Conservation (phyloP, 2,888 invertebrate genomes). For the Acanthoscelides obtectus region DNA sequence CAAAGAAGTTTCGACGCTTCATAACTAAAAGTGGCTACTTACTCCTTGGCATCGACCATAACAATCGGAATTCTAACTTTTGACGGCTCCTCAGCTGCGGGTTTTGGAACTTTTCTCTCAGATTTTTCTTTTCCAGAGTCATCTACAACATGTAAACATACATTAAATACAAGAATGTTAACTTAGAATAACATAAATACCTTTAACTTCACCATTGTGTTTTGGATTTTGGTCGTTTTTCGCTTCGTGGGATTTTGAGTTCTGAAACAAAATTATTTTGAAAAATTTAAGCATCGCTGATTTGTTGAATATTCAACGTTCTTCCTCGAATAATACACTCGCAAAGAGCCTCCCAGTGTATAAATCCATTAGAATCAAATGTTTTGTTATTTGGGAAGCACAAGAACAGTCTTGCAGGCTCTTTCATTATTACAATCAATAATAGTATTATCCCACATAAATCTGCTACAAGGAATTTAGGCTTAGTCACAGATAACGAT, state of each 20-base stretch:
- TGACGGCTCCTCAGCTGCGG: conserved; percentile 31
- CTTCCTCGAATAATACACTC: too few species aligned
- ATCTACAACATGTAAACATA: conserved; percentile 12
- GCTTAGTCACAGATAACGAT: too few species aligned
- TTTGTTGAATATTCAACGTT: too few species aligned
- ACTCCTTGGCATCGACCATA: conserved; percentile 30
- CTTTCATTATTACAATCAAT: too few species aligned
- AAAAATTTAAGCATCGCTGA: neutral
- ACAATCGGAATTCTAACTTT: conserved; percentile 25
- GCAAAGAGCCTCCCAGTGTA: too few species aligned
- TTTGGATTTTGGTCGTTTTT: conserved; percentile 36
- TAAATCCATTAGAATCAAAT: too few species aligned
- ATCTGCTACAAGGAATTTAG: too few species aligned
- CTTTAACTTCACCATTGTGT: conserved; percentile 49
- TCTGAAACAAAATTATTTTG: conserved; percentile 19
- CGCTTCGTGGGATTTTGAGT: conserved; percentile 28
- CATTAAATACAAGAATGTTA: neutral
- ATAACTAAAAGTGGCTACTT: conserved; percentile 18
- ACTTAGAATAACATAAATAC: conserved; percentile 23
- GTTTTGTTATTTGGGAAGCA: too few species aligned
- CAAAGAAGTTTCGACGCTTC: too few species aligned
- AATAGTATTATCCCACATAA: too few species aligned
- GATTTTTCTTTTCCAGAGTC: conserved; percentile 32
- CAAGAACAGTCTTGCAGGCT: too few species aligned
- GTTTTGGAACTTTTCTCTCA: conserved; percentile 34